These are phyloP conservation scores for Raja brachyura DNA, from an alignment of 2,113 vertebrate species.

Conservation along the genomic window DNA sequence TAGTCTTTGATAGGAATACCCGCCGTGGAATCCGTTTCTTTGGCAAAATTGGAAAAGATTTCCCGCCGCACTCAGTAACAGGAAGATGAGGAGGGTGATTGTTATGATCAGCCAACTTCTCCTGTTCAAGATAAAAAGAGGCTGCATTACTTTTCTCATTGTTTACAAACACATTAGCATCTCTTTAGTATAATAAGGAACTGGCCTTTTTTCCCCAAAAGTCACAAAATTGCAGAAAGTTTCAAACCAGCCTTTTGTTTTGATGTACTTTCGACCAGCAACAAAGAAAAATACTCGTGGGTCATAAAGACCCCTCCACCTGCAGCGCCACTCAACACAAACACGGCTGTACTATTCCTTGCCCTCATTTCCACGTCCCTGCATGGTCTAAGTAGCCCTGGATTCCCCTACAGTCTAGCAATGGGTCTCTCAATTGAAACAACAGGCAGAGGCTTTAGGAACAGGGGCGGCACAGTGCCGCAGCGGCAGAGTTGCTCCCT, in stretches of 20 bases:
- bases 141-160: background rate
- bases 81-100: conserved; percentile 43
- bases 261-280: too few relatives aligned
- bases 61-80: conserved; percentile 50
- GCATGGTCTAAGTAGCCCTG: too few relatives aligned
- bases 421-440: too few relatives aligned
- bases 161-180: background rate
- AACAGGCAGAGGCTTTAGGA: too few relatives aligned
- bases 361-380: too few relatives aligned
- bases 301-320: too few relatives aligned
- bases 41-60: conserved; percentile 47
- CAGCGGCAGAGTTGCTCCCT: too few relatives aligned
- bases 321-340: too few relatives aligned
- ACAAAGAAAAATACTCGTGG: too few relatives aligned
- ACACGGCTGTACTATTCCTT: too few relatives aligned
- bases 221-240: background rate
- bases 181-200: background rate
- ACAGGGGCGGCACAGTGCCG: too few relatives aligned
- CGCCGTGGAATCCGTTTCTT: background rate
- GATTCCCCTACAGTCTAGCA: too few relatives aligned
- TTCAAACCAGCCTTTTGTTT: background rate
- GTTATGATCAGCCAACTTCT: conserved; percentile 53
- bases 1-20: conserved; percentile 59
- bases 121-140: conserved; percentile 47
- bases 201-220: background rate